A percentile compares a stretch with the other conserved stretches of the same genome.
These are phyloP conservation scores for Clivina fossor DNA, from an alignment of 2,888 invertebrate genomes.

Conservation along the genomic window DNA sequence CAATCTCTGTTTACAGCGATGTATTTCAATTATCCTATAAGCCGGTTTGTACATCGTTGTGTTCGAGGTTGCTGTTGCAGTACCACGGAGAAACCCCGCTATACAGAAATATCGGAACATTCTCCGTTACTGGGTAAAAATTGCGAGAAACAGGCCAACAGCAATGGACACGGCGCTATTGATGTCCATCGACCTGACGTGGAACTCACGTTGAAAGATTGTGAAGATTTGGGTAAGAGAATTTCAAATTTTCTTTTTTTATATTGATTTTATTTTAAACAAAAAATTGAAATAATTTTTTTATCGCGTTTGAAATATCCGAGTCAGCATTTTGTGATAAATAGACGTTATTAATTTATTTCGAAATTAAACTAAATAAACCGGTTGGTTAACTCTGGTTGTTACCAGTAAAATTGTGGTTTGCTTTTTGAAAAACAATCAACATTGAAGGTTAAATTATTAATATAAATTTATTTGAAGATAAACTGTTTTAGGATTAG, in stretches of 20 bases:
- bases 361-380: too few species aligned
- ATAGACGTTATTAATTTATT: too few species aligned
- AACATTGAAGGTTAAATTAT: too few species aligned
- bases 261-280: neutral
- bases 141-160: constrained; percentile 37
- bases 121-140: constrained; percentile 49
- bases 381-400: too few species aligned
- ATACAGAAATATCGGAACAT: constrained; percentile 60
- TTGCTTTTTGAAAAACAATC: too few species aligned
- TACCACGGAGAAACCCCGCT: constrained; percentile 49
- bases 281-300: too few species aligned
- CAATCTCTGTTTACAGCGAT: constrained; percentile 71
- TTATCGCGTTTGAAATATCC: too few species aligned
- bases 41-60: constrained; percentile 56
- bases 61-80: constrained; percentile 56
- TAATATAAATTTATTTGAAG: too few species aligned
- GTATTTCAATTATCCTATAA: constrained; percentile 66
- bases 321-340: too few species aligned
- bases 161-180: neutral
- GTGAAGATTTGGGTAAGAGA: constrained; percentile 50
- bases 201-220: constrained; percentile 51
- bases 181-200: constrained; percentile 34
- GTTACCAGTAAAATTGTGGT: too few species aligned
- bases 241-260: neutral
- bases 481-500: too few species aligned